Percentiles rank a stretch among this genome's conserved stretches.
phyloP scores from a whole-genome alignment of 53 echinoderm and acorn worm species.

The Echinarachnius parma region DNA sequence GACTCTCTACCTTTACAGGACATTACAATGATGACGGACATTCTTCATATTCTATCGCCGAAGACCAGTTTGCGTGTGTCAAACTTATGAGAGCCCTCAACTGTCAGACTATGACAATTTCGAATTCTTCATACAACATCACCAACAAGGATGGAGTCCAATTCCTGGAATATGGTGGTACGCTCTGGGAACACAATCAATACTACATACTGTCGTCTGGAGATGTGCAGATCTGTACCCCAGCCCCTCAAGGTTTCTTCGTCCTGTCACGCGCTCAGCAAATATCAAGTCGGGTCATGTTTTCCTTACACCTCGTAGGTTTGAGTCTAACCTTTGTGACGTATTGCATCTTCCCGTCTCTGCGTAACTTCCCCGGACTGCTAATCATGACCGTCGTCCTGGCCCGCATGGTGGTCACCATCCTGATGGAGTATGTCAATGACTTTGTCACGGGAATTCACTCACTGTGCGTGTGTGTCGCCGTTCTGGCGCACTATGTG shows the following conservation, averaged over 20 bases:
- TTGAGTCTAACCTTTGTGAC: constrained; percentile 7
- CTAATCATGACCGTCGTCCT: constrained; percentile 11
- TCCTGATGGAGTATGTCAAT: constrained; percentile 14
- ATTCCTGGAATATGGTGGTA: too few relatives aligned
- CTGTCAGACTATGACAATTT: too few relatives aligned
- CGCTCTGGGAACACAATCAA: too few relatives aligned
- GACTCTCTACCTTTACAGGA: too few relatives aligned
- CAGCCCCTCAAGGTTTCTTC: too few relatives aligned
- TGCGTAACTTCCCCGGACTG: constrained; percentile 7
- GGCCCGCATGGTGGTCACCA: neutral
- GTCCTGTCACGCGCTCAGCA: neutral
- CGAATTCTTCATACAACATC: too few relatives aligned
- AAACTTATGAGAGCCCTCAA: too few relatives aligned
- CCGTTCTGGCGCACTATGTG: constrained; percentile 1
- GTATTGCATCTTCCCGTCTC: neutral
- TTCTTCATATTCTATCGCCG: too few relatives aligned
- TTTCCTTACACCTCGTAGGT: neutral
- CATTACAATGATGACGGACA: too few relatives aligned
- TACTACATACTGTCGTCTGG: too few relatives aligned
- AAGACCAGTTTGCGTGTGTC: too few relatives aligned
- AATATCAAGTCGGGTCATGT: neutral
- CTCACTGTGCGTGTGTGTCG: neutral
- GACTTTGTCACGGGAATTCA: neutral
- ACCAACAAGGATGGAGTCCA: too few relatives aligned
- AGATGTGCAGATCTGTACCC: neutral